These are phyloP conservation scores for Hippocampus abdominalis DNA, from an alignment of 2,113 vertebrate genomes.

Conservation along the genomic window DNA sequence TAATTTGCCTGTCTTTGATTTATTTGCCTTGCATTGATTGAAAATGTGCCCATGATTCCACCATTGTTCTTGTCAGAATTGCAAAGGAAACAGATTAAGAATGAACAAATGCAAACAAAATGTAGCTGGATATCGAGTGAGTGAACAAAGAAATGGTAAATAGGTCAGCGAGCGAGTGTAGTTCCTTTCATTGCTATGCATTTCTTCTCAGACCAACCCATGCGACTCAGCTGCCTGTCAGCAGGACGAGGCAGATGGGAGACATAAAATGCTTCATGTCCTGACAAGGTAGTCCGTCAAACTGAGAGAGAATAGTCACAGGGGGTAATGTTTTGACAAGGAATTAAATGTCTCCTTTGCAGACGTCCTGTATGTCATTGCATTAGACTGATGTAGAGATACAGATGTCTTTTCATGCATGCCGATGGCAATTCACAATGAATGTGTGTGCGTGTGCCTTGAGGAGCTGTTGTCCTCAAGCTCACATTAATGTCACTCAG, in stretches of 20 bases:
- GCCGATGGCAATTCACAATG: constrained; percentile 37
- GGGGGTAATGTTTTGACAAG: constrained; percentile 72
- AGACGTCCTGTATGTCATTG: constrained; percentile 64
- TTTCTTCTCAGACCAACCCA: constrained; percentile 46
- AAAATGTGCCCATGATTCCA: constrained; percentile 6
- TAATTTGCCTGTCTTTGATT: background rate
- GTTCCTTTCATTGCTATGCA: constrained; percentile 36
- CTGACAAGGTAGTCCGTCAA: constrained; percentile 73
- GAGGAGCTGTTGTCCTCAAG: constrained; percentile 23
- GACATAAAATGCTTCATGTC: constrained; percentile 61
- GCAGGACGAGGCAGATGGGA: constrained; percentile 65
- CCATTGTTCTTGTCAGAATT: constrained; percentile 16
- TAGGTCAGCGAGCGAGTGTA: constrained; percentile 47
- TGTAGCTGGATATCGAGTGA: constrained; percentile 21
- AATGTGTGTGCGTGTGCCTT: constrained; percentile 21
- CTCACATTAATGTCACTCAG: constrained; percentile 23
- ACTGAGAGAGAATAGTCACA: constrained; percentile 69
- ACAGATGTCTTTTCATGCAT: constrained; percentile 63
- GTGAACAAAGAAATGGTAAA: constrained; percentile 54
- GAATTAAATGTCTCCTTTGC: constrained; percentile 71
- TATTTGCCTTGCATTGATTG: constrained; percentile 26
- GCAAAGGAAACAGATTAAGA: constrained; percentile 27
- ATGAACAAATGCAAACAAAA: constrained; percentile 25
- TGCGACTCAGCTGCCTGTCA: constrained; percentile 67
- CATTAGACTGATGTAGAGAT: constrained; percentile 61